phyloP scores from a whole-genome alignment of 2,888 invertebrate genomes.

The Oegoconia quadripuncta region DNA sequence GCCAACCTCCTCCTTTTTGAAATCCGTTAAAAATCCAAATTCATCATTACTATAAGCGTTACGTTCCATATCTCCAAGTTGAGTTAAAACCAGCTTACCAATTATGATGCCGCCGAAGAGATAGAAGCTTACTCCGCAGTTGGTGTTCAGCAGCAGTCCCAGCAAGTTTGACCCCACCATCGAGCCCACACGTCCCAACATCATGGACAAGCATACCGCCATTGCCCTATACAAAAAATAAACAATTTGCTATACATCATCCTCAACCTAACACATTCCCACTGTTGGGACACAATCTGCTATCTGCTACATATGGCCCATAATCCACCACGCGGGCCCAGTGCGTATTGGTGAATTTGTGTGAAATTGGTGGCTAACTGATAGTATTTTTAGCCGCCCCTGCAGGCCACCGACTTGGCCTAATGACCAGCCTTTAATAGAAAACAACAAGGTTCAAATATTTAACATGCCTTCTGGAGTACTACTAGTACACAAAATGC shows the following conservation, averaged over 20 bases:
- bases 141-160: constrained; percentile 80
- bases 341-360: too few species aligned
- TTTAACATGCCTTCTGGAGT: too few species aligned
- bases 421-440: too few species aligned
- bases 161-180: constrained; percentile 82
- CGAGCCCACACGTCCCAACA: constrained; percentile 82
- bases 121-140: constrained; percentile 82
- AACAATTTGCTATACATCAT: not conserved
- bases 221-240: constrained; percentile 69
- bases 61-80: constrained; percentile 6
- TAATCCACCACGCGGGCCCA: too few species aligned
- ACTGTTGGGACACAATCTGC: too few species aligned
- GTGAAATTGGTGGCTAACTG: too few species aligned
- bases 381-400: too few species aligned
- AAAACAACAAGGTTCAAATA: too few species aligned
- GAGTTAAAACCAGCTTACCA: constrained; percentile 55
- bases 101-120: constrained; percentile 76
- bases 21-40: not conserved
- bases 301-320: too few species aligned
- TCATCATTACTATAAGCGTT: not conserved
- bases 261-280: not conserved
- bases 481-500: too few species aligned
- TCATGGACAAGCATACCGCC: constrained; percentile 81
- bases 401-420: too few species aligned
- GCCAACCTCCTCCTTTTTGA: too few species aligned